Evolutionary conservation across 2,113 vertebrate species (phyloP).

Genomic region (Tenebrosternarchus preto): DNA sequence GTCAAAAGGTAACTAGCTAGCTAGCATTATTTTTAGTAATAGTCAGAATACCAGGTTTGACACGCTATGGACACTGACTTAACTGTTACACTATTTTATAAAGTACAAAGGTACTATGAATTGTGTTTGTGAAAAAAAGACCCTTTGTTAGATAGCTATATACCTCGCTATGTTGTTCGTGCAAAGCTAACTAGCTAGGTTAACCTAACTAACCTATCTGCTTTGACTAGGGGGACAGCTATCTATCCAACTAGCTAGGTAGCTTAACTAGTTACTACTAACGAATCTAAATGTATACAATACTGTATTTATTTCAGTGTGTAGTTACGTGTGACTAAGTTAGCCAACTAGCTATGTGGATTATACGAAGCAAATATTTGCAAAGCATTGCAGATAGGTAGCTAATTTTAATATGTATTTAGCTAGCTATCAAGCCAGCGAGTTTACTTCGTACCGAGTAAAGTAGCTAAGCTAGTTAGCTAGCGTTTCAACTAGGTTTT

Average conservation of each 20-base stretch:
- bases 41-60: not conserved
- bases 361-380: too few species aligned
- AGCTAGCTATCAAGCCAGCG: too few species aligned
- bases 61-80: not conserved
- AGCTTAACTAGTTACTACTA: not conserved
- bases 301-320: too few species aligned
- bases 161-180: too few species aligned
- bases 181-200: not conserved
- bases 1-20: constrained; percentile 51
- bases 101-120: not conserved
- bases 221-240: too few species aligned
- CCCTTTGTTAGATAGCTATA: not conserved
- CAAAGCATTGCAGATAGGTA: not conserved
- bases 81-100: not conserved
- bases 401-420: not conserved
- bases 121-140: not conserved
- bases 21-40: not conserved
- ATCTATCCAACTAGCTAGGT: not conserved
- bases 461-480: too few species aligned
- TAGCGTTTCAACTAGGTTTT: not conserved
- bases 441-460: too few species aligned
- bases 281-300: too few species aligned
- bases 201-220: not conserved
- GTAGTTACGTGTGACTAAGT: too few species aligned
- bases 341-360: not conserved